These are phyloP conservation scores for Ganaspis sp. DNA, from an alignment of 1,140 invertebrate species.

Conservation along the genomic window DNA sequence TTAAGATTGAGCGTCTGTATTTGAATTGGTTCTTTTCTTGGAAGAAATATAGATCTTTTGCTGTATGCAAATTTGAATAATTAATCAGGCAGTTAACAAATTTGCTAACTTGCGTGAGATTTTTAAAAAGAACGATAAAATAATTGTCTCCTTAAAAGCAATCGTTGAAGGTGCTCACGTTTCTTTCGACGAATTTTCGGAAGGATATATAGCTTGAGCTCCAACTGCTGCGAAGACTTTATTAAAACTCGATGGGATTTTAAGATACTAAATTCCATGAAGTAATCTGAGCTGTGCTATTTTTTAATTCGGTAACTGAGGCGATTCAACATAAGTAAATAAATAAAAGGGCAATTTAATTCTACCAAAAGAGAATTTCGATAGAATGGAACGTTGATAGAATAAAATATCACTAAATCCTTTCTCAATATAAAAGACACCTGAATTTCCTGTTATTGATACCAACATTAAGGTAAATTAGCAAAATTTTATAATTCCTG, in stretches of 20 bases:
- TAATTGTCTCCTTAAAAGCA: conserved; percentile 56
- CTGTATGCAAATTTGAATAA: too few relatives aligned
- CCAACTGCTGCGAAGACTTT: conserved; percentile 53
- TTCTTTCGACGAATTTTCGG: conserved; percentile 58
- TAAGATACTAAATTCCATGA: conserved; percentile 60
- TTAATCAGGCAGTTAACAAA: background rate
- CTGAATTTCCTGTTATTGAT: background rate
- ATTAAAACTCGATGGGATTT: conserved; percentile 60
- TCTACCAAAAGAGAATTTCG: background rate
- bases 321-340: too few relatives aligned
- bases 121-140: conserved; percentile 49
- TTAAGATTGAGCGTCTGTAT: too few relatives aligned
- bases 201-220: conserved; percentile 32
- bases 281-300: conserved; percentile 33
- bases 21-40: too few relatives aligned
- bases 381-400: too few relatives aligned
- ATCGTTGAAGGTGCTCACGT: conserved; percentile 50
- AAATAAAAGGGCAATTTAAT: background rate
- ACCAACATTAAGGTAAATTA: background rate
- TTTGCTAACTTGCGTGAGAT: background rate
- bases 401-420: too few relatives aligned
- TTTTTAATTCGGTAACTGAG: background rate
- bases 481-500: background rate
- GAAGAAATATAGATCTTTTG: too few relatives aligned
- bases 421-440: too few relatives aligned